Percentiles rank a stretch among this genome's conserved stretches.
Conservation (phyloP, 2,888 invertebrate species). For the Andrena bicolor region DNA sequence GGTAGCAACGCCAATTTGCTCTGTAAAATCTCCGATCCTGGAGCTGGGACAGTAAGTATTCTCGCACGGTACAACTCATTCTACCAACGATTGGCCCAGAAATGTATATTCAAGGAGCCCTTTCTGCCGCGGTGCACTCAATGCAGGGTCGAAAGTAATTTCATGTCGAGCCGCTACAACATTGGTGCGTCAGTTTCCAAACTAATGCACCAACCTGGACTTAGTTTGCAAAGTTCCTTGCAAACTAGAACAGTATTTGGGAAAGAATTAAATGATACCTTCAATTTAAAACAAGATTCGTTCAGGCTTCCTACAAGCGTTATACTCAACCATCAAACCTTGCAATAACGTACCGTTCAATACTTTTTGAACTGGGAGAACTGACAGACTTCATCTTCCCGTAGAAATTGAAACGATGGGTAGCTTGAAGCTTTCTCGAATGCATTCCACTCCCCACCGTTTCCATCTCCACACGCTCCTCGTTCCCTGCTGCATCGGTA, state of each 20-base stretch:
- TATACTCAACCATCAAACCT: background rate
- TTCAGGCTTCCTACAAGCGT: background rate
- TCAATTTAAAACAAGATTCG: background rate
- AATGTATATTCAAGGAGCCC: slow-evolving; percentile 40
- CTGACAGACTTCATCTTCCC: background rate
- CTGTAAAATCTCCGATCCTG: slow-evolving; percentile 85
- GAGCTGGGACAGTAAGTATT: slow-evolving; percentile 84
- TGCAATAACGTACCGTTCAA: background rate
- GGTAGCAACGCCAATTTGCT: slow-evolving; percentile 86
- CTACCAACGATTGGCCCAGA: slow-evolving; percentile 37
- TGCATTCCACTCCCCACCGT: slow-evolving; percentile 1
- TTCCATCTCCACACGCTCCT: background rate
- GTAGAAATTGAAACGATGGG: slow-evolving; percentile 1
- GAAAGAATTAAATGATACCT: background rate
- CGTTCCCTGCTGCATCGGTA: background rate
- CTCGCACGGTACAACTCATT: slow-evolving; percentile 18
- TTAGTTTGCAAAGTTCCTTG: background rate
- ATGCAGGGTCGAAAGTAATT: slow-evolving; percentile 39
- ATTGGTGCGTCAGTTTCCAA: background rate
- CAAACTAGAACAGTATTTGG: background rate
- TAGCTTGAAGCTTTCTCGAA: background rate
- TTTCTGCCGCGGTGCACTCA: slow-evolving; percentile 29
- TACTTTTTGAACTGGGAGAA: background rate
- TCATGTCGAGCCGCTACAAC: slow-evolving; percentile 25
- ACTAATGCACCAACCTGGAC: background rate